A percentile compares a stretch with the other conserved stretches of the same genome.
These are phyloP conservation scores for Ondatra zibethicus DNA, from an alignment of 2,113 vertebrate species.

Conservation along the genomic window DNA sequence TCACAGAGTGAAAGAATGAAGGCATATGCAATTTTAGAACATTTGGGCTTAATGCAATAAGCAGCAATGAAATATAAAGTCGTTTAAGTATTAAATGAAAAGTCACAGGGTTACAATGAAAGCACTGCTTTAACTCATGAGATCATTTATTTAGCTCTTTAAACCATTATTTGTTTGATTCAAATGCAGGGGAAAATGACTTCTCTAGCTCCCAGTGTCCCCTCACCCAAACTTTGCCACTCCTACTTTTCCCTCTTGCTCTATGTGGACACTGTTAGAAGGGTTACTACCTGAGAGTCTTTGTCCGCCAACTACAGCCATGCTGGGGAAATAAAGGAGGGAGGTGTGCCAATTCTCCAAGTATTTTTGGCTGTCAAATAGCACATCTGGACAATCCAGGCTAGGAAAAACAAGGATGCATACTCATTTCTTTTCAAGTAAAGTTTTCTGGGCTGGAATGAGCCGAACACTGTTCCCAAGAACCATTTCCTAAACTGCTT, in stretches of 20 bases:
- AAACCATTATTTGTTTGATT: slow-evolving; percentile 51
- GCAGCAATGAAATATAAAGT: not conserved
- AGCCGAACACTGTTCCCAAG: not conserved
- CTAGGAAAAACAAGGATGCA: not conserved
- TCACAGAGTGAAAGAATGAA: not conserved
- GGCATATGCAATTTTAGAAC: slow-evolving; percentile 1
- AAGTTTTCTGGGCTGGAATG: slow-evolving; percentile 8
- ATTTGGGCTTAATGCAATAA: slow-evolving; percentile 34
- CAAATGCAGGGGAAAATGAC: not conserved
- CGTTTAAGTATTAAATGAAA: slow-evolving; percentile 36
- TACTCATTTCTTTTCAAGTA: slow-evolving; percentile 17
- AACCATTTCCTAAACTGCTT: not conserved
- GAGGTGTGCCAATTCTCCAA: slow-evolving; percentile 37
- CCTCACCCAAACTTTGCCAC: not conserved
- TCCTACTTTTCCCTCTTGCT: not conserved
- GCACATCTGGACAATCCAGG: slow-evolving; percentile 29
- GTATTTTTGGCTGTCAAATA: slow-evolving; percentile 53
- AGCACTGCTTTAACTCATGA: not conserved
- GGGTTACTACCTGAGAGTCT: slow-evolving; percentile 18
- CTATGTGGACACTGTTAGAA: not conserved
- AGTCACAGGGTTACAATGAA: slow-evolving; percentile 16
- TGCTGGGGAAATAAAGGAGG: not conserved
- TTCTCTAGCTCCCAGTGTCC: not conserved
- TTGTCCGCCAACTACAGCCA: not conserved
- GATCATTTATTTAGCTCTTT: slow-evolving; percentile 45